A percentile compares a stretch with the other conserved stretches of the same genome.
phyloP scores from a whole-genome alignment of 2,797 vertebrate genomes.

The Melanotaenia nigrans region DNA sequence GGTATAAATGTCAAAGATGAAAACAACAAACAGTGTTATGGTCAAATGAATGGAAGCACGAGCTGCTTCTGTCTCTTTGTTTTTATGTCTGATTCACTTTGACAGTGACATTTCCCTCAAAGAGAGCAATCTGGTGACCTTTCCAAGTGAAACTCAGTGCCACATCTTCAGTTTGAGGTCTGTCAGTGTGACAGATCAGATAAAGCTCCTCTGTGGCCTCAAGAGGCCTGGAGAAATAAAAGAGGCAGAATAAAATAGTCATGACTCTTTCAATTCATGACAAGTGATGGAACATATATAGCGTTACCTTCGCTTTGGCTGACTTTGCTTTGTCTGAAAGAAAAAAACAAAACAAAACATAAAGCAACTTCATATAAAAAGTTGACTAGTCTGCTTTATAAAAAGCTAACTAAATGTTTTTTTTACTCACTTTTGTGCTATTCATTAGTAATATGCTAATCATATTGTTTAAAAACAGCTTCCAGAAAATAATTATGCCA shows the following conservation, averaged over 20 bases:
- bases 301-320: neutral
- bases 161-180: slow-evolving; percentile 52
- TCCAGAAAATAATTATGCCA: neutral
- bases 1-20: slow-evolving; percentile 9
- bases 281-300: slow-evolving; percentile 9
- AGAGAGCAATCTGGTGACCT: slow-evolving; percentile 73
- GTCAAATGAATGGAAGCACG: slow-evolving; percentile 36
- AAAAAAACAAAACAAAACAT: neutral
- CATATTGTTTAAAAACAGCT: neutral
- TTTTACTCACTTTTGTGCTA: neutral
- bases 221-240: slow-evolving; percentile 29
- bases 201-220: slow-evolving; percentile 32
- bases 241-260: slow-evolving; percentile 19
- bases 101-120: slow-evolving; percentile 73
- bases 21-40: slow-evolving; percentile 29
- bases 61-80: slow-evolving; percentile 41
- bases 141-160: slow-evolving; percentile 59
- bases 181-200: slow-evolving; percentile 63
- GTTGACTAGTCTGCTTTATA: neutral
- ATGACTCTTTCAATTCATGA: slow-evolving; percentile 16
- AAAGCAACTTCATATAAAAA: neutral
- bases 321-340: neutral
- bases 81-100: slow-evolving; percentile 55
- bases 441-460: neutral
- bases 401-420: neutral